Percentiles rank a stretch among this genome's conserved stretches.
These are phyloP conservation scores for Meloidogyne chitwoodi DNA, from an alignment of 1,140 invertebrate genomes.

Conservation along the genomic window DNA sequence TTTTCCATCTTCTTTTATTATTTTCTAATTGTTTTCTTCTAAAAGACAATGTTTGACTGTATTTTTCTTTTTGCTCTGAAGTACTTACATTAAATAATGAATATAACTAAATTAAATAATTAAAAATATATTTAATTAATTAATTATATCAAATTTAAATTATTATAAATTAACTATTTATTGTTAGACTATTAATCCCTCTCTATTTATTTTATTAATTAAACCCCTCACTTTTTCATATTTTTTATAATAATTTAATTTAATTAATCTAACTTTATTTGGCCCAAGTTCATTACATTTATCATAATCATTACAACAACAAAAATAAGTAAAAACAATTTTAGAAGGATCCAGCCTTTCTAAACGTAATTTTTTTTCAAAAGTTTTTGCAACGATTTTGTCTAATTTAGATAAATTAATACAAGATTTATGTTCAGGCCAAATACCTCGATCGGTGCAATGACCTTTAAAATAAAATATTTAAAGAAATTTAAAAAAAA, in stretches of 20 bases:
- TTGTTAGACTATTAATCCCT: too few relatives aligned
- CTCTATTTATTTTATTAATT: too few relatives aligned
- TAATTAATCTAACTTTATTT: constrained; percentile 2
- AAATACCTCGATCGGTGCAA: constrained; percentile 10
- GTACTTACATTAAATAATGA: neutral
- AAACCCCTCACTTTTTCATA: too few relatives aligned
- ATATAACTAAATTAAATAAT: neutral
- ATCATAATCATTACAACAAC: constrained; percentile 11
- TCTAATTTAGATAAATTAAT: constrained; percentile 7
- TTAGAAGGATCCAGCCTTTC: constrained; percentile 15
- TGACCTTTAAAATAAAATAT: neutral
- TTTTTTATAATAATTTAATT: neutral
- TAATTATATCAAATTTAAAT: too few relatives aligned
- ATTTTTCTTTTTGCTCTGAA: neutral
- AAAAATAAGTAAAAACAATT: constrained; percentile 15
- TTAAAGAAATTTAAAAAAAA: neutral
- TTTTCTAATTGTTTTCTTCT: neutral
- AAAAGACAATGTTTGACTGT: neutral
- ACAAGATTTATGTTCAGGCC: constrained; percentile 4
- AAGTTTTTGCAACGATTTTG: constrained; percentile 2
- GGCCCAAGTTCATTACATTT: constrained; percentile 16
- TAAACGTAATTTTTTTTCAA: constrained; percentile 8
- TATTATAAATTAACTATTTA: too few relatives aligned
- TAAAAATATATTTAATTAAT: neutral
- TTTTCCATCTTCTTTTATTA: neutral